phyloP scores from a whole-genome alignment of 2,888 invertebrate genomes.

The Caenorhabditis macrosperma region DNA sequence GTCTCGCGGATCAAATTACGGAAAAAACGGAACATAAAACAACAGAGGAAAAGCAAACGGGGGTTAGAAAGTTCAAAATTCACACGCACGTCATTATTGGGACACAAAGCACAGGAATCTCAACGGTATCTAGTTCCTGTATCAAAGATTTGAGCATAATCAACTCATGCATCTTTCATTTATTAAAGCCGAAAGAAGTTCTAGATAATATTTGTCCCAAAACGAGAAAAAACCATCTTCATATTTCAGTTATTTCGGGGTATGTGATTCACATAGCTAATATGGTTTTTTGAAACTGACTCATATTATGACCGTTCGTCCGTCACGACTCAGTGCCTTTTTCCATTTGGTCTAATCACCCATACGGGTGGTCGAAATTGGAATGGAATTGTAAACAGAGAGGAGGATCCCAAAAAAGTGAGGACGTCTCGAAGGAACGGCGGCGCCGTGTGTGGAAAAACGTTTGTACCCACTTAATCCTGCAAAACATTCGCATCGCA shows the following conservation, averaged over 20 bases:
- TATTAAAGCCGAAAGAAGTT: too few relatives aligned
- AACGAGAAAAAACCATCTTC: too few relatives aligned
- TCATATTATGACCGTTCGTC: slow-evolving; percentile 21
- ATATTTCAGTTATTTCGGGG: background rate
- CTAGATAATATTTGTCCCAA: too few relatives aligned
- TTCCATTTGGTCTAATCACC: slow-evolving; percentile 34
- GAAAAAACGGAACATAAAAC: slow-evolving; percentile 47
- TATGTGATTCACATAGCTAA: background rate
- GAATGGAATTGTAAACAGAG: slow-evolving; percentile 47
- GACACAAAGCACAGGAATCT: too few relatives aligned
- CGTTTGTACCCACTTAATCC: slow-evolving; percentile 45
- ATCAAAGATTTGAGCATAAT: too few relatives aligned
- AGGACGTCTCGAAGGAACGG: background rate
- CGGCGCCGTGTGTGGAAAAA: slow-evolving; percentile 11
- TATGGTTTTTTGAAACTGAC: slow-evolving; percentile 6
- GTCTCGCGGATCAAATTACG: slow-evolving; percentile 47
- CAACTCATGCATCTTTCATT: too few relatives aligned
- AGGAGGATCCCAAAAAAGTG: slow-evolving; percentile 7
- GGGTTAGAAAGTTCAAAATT: slow-evolving; percentile 21
- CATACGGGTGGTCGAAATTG: slow-evolving; percentile 49
- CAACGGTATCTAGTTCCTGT: too few relatives aligned
- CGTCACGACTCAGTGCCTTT: slow-evolving; percentile 38
- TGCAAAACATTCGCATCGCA: slow-evolving; percentile 41
- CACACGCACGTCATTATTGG: slow-evolving; percentile 7
- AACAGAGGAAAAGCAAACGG: slow-evolving; percentile 11